Conservation (phyloP, 2,888 invertebrate species). For the Dendrolimus houi region DNA sequence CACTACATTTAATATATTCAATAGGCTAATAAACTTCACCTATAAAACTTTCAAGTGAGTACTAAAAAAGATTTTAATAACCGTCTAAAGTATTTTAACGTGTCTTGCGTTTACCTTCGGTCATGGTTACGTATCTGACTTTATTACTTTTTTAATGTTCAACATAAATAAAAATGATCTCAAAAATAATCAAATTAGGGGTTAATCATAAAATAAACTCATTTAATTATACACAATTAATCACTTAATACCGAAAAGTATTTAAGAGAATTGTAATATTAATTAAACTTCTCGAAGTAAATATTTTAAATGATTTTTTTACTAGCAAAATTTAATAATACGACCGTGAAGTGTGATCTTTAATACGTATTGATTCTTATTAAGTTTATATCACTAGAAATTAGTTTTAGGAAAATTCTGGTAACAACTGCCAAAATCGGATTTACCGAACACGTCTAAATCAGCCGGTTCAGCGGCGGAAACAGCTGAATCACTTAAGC, state of each 20-base stretch:
- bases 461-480: too few relatives aligned
- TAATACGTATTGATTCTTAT: too few relatives aligned
- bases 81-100: conserved; percentile 27
- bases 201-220: conserved; percentile 34
- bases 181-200: conserved; percentile 40
- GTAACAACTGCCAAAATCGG: too few relatives aligned
- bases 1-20: conserved; percentile 22
- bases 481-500: too few relatives aligned
- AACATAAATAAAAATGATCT: conserved; percentile 34
- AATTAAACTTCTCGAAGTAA: too few relatives aligned
- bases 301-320: too few relatives aligned
- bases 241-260: conserved; percentile 4
- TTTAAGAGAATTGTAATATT: not conserved
- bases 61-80: conserved; percentile 36
- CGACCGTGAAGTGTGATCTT: too few relatives aligned
- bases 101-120: conserved; percentile 17
- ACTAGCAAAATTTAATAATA: too few relatives aligned
- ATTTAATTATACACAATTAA: conserved; percentile 13
- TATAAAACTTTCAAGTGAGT: conserved; percentile 33
- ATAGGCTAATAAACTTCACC: conserved; percentile 29
- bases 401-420: too few relatives aligned
- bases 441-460: too few relatives aligned
- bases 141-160: conserved; percentile 35
- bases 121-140: conserved; percentile 19
- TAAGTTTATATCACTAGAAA: too few relatives aligned